These are phyloP conservation scores for Macaca mulatta DNA, from an alignment of 2,113 vertebrate species.

Conservation along the genomic window DNA sequence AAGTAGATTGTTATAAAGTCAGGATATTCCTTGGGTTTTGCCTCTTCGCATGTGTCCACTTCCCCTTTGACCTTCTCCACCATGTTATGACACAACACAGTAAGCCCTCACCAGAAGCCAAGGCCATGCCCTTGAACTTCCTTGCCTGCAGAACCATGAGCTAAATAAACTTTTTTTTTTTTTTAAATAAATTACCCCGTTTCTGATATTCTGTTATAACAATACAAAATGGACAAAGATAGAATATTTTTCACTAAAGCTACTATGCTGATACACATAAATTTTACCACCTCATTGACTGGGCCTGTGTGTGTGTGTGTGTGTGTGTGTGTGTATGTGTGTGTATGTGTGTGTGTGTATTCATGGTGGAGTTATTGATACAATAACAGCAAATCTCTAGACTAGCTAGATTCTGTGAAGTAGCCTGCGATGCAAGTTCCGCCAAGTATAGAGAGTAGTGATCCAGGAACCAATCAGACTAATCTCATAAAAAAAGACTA, in stretches of 20 bases:
- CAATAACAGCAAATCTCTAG: background rate
- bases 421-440: background rate
- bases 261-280: background rate
- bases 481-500: background rate
- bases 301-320: too few relatives aligned
- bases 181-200: background rate
- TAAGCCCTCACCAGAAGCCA: background rate
- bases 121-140: background rate
- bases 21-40: background rate
- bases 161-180: background rate
- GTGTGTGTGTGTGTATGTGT: background rate
- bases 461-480: background rate
- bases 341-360: background rate
- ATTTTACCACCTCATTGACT: background rate
- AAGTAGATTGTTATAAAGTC: background rate
- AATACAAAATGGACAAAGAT: background rate
- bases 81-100: background rate
- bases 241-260: background rate
- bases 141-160: background rate
- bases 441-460: background rate
- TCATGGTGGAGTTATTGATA: background rate
- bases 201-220: background rate
- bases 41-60: background rate
- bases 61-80: background rate
- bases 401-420: background rate